Evolutionary conservation across 1,140 invertebrate genomes (phyloP).

Genomic region (Drosophila pruinosa): DNA sequence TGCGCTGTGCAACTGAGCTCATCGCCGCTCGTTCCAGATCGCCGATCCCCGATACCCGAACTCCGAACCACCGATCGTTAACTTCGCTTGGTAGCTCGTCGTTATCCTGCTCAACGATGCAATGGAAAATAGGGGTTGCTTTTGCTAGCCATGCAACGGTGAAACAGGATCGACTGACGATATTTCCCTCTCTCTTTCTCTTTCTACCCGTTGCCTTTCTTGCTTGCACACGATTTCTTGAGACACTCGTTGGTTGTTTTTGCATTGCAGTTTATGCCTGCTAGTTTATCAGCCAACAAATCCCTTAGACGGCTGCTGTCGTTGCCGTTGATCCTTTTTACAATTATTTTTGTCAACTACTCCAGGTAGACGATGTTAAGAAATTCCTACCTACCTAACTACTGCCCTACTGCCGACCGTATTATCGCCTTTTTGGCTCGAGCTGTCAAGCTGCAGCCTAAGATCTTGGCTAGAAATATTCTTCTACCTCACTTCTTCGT

Average conservation of each 20-base stretch:
- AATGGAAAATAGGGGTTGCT: slow-evolving; percentile 64
- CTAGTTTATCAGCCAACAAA: slow-evolving; percentile 61
- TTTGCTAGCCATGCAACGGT: slow-evolving; percentile 29
- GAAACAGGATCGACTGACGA: slow-evolving; percentile 45
- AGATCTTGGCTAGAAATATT: not conserved
- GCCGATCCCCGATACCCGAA: slow-evolving; percentile 53
- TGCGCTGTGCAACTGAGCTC: slow-evolving; percentile 75
- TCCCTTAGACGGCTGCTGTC: slow-evolving; percentile 43
- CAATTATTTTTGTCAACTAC: slow-evolving; percentile 76
- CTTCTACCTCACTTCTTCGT: not conserved
- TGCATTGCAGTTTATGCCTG: slow-evolving; percentile 65
- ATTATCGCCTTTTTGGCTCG: slow-evolving; percentile 42
- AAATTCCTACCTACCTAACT: slow-evolving; percentile 70
- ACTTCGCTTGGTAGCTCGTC: slow-evolving; percentile 10
- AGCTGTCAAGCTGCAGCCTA: slow-evolving; percentile 38
- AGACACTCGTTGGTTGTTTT: slow-evolving; percentile 57
- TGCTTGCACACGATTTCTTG: slow-evolving; percentile 38
- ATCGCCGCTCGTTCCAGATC: slow-evolving; percentile 67
- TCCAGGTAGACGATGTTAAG: slow-evolving; percentile 51
- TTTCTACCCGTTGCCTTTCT: not conserved
- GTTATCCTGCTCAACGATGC: slow-evolving; percentile 64
- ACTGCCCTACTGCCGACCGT: slow-evolving; percentile 9
- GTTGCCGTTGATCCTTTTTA: slow-evolving; percentile 58
- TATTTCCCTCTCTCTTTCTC: not conserved
- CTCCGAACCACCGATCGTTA: slow-evolving; percentile 18